Base-by-base conservation (phyloP, 2,797 vertebrate species). In the Sebastes iracundus region DNA sequence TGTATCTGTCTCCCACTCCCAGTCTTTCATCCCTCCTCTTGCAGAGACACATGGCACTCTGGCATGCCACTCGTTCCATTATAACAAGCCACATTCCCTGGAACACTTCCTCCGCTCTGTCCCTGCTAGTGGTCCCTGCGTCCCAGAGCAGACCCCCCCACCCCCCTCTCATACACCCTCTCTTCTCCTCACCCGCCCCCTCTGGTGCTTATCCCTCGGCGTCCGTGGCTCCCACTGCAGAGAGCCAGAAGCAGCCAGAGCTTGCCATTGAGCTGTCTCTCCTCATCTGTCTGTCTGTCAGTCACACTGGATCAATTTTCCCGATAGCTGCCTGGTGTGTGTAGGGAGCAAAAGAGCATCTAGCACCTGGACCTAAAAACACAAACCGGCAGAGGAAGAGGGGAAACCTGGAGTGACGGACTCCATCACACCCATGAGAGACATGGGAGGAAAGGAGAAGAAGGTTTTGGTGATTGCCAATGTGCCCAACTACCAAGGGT, bases 401-500 rank as follows among this genome's bases (percentile, higher is more conserved):
- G 93, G 38, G 53, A 96, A 84, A 95, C 63, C 81, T 85, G 83
- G 82, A 75, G 53, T 74, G 53, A 80, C 63, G 7, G 77, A 63
- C 81, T 69, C 64, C 82, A 80, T 79, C 80, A 67, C 71, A 77
- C 82, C 83, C 80, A 85, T 86, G 80, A 92, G 81, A 91, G 92
- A 88, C 72, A 97, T 97, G 97, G 96, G 97, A 93, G 96, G 96
- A 83, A 98, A 98, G 77, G 96, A 98, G 91, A 95, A 98, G 93
- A 96, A 94, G 79, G 67, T 95, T 87, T 90, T 96, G 76, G 94
- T 95, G 0, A 96, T 96, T 71, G 90, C 94, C 46, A 94, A 96
- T 75, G 92, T 94, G 71, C 68, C 94, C 60, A 95, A 86, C 85
- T 94, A 94, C 49, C 69, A 94, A 75, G 94, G 83, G 97, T 98